Evolutionary conservation across 2,113 vertebrate species (phyloP), one percentile per base, ranked within the genome.

Genomic region (Elephas maximus): DNA sequence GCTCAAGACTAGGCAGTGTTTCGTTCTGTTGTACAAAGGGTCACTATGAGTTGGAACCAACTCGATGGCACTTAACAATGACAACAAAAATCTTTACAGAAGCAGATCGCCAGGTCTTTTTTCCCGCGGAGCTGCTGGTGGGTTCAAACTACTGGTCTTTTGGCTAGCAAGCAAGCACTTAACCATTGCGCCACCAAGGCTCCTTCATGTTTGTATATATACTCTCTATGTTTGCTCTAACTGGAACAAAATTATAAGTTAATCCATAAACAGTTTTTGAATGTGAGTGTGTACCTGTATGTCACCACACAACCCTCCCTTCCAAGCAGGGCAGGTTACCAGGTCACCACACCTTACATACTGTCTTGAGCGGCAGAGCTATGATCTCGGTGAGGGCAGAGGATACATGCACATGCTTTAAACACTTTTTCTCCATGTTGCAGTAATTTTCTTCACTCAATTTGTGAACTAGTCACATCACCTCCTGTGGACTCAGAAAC

Each of bases 221-320:
- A 62, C 63, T 73, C 1, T 1, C 53, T 85, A 65, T 6, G 33
- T 62, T 60, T 44, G 44, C 1, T 1, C n/a, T 80, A 63, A 74
- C n/a, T 37, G 41, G 28, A 95, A 92, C 26, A 94, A 87, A 67
- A 67, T 12, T 79, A 28, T 37, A 63, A 81, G 33, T 94, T 37
- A 76, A 74, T 41, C 12, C 15, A 26, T 30, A 60, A 82, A 45
- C 30, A 89, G 51, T 28, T 85, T 77, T 26, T 79, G 11, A 76
- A 41, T 17, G 2, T 37, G 41, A 83, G 71, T 30, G 2, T 48
- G 33, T 33, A 90, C 30, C 53, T 48, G 12, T 2, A 5, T 87
- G 21, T 44, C 33, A 11, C 7, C 6, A 65, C 20, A n/a, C 26
- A 82, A 73, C 37, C 63, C n/a, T 8, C 62, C 57, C 33, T 74